Evolutionary conservation across 2,113 vertebrate species (phyloP), one percentile per base, ranked within the genome.

Genomic region (Amblyornis subalaris): DNA sequence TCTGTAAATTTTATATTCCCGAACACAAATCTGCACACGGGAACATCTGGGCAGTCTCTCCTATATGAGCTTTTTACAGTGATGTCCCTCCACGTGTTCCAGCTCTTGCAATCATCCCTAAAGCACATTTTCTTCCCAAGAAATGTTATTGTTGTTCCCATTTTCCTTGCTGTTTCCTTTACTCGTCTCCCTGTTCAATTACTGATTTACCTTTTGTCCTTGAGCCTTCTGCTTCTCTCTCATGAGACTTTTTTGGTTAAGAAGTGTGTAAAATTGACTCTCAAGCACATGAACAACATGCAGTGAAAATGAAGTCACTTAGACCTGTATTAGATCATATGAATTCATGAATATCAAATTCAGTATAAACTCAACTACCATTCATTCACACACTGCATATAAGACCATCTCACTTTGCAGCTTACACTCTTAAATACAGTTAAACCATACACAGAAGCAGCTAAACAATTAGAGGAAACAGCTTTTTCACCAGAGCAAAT

Each of bases 401-500:
- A 58, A 44, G 36, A 62, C 12, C 14, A 53, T 69, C 45, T 88
- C 40, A 71, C 62, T 88, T 64, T 29, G 42, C 22, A 61, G 25
- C 9, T 85, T 79, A 48, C 12, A 60, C 15, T 69, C 88, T 29
- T 35, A 88, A 53, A 47, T 65, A 80, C 47, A 60, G 35, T 36
- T 85, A 69, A 91, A 58, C 36, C 25, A 64, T 31, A 48, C 76
- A 64, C 16, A 88, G 40, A 14, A 62, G 23, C 14, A 64, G 21
- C 18, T 66, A 74, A 62, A 88, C 5, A 38, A 42, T 64, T 66
- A 50, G 24, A 62, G 20, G 45, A 85, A 94, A 35, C 19, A 76
- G 36, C 11, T 48, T 91, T 74, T 66, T 47, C 51, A 85, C 20
- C 48, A 79, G 82, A 95, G 40, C 26, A 85, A 92, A 11, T 81